Evolutionary conservation across 2,113 vertebrate genomes (phyloP).

Genomic region (Lanius collurio): DNA sequence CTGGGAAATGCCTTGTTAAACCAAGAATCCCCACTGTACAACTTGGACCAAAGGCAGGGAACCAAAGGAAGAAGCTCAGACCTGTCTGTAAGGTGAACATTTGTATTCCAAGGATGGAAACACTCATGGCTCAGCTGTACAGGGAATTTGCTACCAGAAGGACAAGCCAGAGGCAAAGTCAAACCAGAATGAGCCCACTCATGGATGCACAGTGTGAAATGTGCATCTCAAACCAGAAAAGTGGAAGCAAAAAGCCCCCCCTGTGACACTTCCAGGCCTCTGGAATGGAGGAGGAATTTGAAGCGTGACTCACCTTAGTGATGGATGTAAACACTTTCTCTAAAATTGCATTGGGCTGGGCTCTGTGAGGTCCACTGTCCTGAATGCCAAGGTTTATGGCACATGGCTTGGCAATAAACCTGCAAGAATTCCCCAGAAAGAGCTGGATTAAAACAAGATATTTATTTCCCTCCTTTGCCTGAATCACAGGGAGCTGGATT

Average conservation of each 20-base stretch:
- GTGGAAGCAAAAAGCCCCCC: neutral
- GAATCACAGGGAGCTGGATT: neutral
- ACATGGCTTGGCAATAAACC: slow-evolving; percentile 89
- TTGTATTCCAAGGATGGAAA: neutral
- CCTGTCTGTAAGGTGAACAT: neutral
- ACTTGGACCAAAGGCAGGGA: neutral
- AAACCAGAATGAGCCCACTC: neutral
- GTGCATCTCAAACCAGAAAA: neutral
- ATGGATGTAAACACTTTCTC: slow-evolving; percentile 96
- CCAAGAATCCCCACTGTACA: neutral
- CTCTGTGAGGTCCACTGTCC: slow-evolving; percentile 76
- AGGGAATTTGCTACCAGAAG: neutral
- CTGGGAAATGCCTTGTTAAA: neutral
- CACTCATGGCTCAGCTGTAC: neutral
- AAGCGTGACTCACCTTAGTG: slow-evolving; percentile 83
- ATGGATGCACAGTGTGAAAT: neutral
- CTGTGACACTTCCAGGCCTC: neutral
- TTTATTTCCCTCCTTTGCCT: neutral
- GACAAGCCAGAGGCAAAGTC: neutral
- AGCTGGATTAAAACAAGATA: neutral
- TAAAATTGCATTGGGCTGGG: slow-evolving; percentile 87
- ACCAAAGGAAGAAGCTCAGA: neutral
- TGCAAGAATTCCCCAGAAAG: slow-evolving; percentile 50
- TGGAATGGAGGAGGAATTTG: neutral
- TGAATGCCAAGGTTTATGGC: slow-evolving; percentile 85